phyloP scores from a whole-genome alignment of 1,140 invertebrate genomes.

The Drosophila sucinea region DNA sequence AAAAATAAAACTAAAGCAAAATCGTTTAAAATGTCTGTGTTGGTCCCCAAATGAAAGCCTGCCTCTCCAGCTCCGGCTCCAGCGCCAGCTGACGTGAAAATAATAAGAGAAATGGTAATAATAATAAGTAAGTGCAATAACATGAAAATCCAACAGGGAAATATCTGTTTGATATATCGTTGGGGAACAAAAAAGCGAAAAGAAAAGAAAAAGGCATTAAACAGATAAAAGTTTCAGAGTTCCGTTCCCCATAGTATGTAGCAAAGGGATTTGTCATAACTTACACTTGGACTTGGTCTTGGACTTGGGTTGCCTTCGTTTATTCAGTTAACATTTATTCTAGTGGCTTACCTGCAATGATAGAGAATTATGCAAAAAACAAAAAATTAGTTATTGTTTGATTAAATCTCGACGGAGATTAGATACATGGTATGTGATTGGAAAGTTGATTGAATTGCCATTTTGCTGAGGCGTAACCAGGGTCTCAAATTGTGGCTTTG shows the following conservation, averaged over 20 bases:
- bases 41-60: conserved; percentile 32
- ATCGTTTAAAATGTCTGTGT: conserved; percentile 61
- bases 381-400: conserved; percentile 12
- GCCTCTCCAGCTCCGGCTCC: neutral
- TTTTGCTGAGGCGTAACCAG: conserved; percentile 14
- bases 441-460: conserved; percentile 28
- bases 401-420: conserved; percentile 11
- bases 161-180: conserved; percentile 75
- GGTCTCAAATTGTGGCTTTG: conserved; percentile 2
- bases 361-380: conserved; percentile 22
- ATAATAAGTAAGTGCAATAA: conserved; percentile 81
- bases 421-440: conserved; percentile 1
- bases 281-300: conserved; percentile 24
- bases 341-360: conserved; percentile 49
- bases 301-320: conserved; percentile 12
- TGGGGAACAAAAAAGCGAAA: conserved; percentile 16
- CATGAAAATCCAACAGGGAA: conserved; percentile 80
- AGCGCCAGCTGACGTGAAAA: conserved; percentile 15
- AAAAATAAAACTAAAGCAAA: conserved; percentile 33
- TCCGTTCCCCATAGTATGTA: conserved; percentile 23
- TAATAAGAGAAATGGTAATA: conserved; percentile 39
- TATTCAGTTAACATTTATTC: conserved; percentile 17
- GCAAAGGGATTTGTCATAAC: conserved; percentile 52
- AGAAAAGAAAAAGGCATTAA: conserved; percentile 64
- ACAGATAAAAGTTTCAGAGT: conserved; percentile 68